Evolutionary conservation across 2,888 invertebrate species (phyloP), one percentile per base, ranked within the genome.

Genomic region (Eupithecia exiguata): DNA sequence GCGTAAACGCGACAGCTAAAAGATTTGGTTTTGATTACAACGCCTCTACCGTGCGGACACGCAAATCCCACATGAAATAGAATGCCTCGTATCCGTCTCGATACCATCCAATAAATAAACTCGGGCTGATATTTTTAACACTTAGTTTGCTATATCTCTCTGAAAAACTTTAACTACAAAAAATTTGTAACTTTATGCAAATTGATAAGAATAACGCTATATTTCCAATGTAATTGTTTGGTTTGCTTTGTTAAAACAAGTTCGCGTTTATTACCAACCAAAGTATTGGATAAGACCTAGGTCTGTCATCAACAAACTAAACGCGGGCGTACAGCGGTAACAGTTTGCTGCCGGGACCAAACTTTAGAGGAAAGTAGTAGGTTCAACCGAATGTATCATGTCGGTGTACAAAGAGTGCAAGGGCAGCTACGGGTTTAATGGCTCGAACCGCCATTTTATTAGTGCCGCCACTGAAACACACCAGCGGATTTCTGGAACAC

Each of bases 401-500:
- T 21, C 49, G n/a, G 49, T 49, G 16, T 35, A 87, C 84, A 84
- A 86, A 84, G 81, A 82, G 79, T 71, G 74, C 71, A 77, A 72
- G 78, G 77, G 69, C 77, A 78, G 83, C 82, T 80, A 82, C 81
- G 81, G 74, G 84, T 81, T 86, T 87, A 90, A 89, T 89, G 88
- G 87, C 77, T 82, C 81, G 84, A 87, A 84, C 83, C 80, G 79
- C 81, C 70, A 82, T 86, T 88, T 86, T 87, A 86, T 86, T 86
- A 85, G 83, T 72, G 77, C 81, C 75, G 69, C 72, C 70, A 78
- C 80, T 77, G 77, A 68, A 77, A 78, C 76, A 73, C 68, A 73
- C 72, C 69, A 74, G 74, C 76, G 68, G 65, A 76, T 74, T 76
- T 76, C 74, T 78, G 72, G 72, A 76, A 78, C 78, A 78, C 74